These are phyloP conservation scores for Nannoperca australis DNA, from an alignment of 2,797 vertebrate genomes.

Conservation along the genomic window DNA sequence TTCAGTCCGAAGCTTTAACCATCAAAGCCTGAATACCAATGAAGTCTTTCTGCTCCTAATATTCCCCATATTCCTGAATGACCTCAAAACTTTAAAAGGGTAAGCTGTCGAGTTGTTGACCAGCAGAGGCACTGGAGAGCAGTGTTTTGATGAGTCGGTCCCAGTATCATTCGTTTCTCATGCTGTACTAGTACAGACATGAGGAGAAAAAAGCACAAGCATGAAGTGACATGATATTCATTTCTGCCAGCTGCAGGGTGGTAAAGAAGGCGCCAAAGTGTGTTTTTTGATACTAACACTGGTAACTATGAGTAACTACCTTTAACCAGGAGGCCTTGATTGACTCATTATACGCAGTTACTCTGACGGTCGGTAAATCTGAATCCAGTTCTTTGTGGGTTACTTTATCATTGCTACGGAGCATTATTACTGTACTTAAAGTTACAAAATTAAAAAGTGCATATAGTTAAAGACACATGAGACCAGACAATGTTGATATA, in stretches of 20 bases:
- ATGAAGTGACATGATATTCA: neutral
- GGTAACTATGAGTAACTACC: neutral
- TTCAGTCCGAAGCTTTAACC: constrained; percentile 16
- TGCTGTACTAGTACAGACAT: neutral
- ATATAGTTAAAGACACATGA: too few relatives aligned
- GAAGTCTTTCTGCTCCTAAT: constrained; percentile 8
- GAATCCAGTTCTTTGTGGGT: neutral
- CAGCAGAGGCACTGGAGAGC: neutral
- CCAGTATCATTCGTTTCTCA: neutral
- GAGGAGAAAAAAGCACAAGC: neutral
- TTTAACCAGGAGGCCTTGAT: constrained; percentile 1
- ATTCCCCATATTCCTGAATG: neutral
- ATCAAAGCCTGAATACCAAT: constrained; percentile 16
- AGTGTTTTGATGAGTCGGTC: neutral
- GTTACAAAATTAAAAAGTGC: neutral
- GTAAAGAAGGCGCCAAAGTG: neutral
- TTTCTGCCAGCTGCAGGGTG: neutral
- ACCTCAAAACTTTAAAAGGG: constrained; percentile 5
- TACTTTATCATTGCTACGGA: neutral
- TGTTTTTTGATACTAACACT: neutral
- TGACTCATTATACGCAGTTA: neutral
- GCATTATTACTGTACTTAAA: constrained; percentile 8
- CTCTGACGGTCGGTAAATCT: neutral
- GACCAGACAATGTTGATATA: too few relatives aligned
- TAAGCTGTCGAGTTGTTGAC: neutral